phyloP scores from a whole-genome alignment of 1,140 invertebrate species.

The Diorhabda elongata region DNA sequence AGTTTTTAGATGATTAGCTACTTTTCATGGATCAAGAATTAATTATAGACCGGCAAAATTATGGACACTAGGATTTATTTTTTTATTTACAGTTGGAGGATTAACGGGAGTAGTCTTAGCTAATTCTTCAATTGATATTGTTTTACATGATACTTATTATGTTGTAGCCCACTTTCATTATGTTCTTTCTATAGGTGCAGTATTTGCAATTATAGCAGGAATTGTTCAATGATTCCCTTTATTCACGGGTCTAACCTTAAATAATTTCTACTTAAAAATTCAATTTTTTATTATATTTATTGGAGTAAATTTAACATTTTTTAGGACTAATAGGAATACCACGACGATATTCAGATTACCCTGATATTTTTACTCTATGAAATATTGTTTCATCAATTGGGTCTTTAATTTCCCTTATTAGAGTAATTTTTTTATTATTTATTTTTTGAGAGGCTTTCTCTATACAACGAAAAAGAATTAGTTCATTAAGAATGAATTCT shows the following conservation, averaged over 20 bases:
- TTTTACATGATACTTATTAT: conserved; percentile 72
- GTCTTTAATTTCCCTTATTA: no score
- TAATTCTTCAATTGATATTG: conserved; percentile 67
- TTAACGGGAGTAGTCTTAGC: conserved; percentile 64
- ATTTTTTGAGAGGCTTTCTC: no score
- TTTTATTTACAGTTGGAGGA: conserved; percentile 63
- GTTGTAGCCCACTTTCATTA: conserved; percentile 74
- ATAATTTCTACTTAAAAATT: conserved; percentile 55
- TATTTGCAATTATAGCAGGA: conserved; percentile 67
- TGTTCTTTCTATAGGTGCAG: conserved; percentile 61
- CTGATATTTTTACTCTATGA: conserved; percentile 47
- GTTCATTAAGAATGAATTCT: conserved; percentile 47
- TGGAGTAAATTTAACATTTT: conserved; percentile 71
- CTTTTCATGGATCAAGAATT: conserved; percentile 53
- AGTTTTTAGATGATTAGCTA: conserved; percentile 64
- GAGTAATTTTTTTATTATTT: no score
- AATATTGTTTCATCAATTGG: no score
- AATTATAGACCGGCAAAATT: conserved; percentile 53
- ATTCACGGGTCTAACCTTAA: conserved; percentile 57
- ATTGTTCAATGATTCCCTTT: conserved; percentile 63
- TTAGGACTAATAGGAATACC: conserved; percentile 70
- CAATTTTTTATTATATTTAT: conserved; percentile 61
- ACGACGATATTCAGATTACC: conserved; percentile 68
- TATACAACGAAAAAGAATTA: conserved; percentile 46
- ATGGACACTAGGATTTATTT: conserved; percentile 67